A percentile compares a stretch with the other conserved stretches of the same genome.
Evolutionary conservation across 1,140 invertebrate genomes (phyloP).

Genomic region (Apis florea): DNA sequence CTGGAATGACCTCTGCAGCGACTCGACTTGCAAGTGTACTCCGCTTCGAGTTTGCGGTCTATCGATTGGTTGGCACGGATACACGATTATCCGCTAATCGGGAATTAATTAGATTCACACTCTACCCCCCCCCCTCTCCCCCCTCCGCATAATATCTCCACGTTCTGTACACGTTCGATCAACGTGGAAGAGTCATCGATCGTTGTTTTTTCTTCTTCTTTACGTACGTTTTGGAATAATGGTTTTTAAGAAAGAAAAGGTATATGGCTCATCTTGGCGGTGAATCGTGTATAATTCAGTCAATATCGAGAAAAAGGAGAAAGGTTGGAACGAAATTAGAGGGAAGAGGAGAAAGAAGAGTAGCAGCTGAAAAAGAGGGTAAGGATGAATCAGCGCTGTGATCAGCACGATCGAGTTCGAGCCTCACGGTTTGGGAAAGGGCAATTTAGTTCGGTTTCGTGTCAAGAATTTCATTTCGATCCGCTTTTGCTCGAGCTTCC

Average conservation of each 20-base stretch:
- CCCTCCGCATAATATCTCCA: not conserved
- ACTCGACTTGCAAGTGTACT: not conserved
- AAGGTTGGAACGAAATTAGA: not conserved
- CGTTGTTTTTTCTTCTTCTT: too few relatives aligned
- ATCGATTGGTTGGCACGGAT: constrained; percentile 30
- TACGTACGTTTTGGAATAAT: too few relatives aligned
- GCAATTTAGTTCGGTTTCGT: constrained; percentile 25
- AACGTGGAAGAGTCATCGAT: not conserved
- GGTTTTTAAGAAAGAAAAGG: too few relatives aligned
- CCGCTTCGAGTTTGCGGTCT: constrained; percentile 28
- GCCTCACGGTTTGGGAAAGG: constrained; percentile 1
- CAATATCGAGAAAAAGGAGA: too few relatives aligned
- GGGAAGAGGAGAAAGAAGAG: not conserved
- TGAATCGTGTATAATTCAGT: too few relatives aligned
- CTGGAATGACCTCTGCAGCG: constrained; percentile 42
- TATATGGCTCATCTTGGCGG: too few relatives aligned
- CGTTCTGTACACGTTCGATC: too few relatives aligned
- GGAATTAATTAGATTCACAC: constrained; percentile 45
- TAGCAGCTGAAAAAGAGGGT: not conserved
- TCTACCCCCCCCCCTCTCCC: too few relatives aligned
- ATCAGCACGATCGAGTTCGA: constrained; percentile 19
- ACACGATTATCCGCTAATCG: constrained; percentile 41
- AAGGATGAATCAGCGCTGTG: constrained; percentile 35
- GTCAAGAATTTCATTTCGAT: constrained; percentile 11
- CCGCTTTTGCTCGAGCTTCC: not conserved